A percentile compares a stretch with the other conserved stretches of the same genome.
phyloP scores from a whole-genome alignment of 2,797 vertebrate genomes.

The Sparus aurata region DNA sequence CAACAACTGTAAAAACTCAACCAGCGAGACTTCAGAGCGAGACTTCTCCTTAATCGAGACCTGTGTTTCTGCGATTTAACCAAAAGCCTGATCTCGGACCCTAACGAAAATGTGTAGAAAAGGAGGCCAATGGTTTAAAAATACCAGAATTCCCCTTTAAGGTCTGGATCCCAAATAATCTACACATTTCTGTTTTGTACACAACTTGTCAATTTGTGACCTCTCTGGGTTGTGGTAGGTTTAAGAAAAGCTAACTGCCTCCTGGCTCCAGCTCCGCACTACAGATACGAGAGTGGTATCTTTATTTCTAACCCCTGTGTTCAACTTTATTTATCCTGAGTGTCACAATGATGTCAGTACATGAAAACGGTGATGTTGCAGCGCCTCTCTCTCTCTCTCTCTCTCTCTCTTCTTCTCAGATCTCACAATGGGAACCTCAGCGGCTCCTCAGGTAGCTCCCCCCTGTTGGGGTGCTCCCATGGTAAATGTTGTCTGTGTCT shows the following conservation, averaged over 20 bases:
- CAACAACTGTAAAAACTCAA: too few relatives aligned
- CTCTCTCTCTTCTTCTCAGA: slow-evolving; percentile 75
- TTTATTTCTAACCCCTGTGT: neutral
- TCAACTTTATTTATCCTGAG: neutral
- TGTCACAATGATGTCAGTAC: neutral
- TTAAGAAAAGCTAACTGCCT: neutral
- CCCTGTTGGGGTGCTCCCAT: slow-evolving; percentile 95
- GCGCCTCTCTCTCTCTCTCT: slow-evolving; percentile 23
- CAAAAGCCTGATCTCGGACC: too few relatives aligned
- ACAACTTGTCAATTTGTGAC: neutral
- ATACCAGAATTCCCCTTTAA: too few relatives aligned
- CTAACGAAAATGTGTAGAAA: too few relatives aligned
- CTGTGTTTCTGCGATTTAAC: too few relatives aligned
- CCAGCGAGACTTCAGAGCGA: too few relatives aligned
- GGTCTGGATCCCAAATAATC: too few relatives aligned
- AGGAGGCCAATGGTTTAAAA: too few relatives aligned
- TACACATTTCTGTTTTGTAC: neutral
- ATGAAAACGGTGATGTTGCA: slow-evolving; percentile 58
- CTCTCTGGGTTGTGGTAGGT: neutral
- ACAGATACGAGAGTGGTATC: neutral
- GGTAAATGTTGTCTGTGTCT: slow-evolving; percentile 92
- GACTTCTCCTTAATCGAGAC: too few relatives aligned
- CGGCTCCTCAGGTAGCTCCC: slow-evolving; percentile 96
- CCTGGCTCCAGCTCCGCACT: neutral
- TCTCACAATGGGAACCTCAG: slow-evolving; percentile 92